Evolutionary conservation across 1,140 invertebrate genomes (phyloP), one percentile per base, ranked within the genome.

Genomic region (Cotesia chilonis): DNA sequence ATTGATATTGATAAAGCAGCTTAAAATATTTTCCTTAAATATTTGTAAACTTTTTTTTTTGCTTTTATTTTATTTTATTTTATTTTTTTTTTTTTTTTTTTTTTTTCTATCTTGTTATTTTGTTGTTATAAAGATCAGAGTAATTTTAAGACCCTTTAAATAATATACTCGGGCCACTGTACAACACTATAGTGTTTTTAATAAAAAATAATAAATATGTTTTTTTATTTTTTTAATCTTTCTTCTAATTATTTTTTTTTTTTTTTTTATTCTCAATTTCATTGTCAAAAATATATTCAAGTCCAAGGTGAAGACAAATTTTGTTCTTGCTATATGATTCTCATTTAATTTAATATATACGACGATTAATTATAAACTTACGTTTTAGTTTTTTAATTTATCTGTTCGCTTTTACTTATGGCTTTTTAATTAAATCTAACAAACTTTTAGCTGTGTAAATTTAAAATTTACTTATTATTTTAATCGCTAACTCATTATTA

Each of bases 241-340:
- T 47, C 41, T 47, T 47, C 3, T 28, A 28, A 28, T 28, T 68
- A 47, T 9, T 76, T 78, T 17, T 74, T 76, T 78, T 74, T 76
- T 78, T 14, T 74, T 75, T 70, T 77, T 79, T 71, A 71, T 72
- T 71, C 17, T 74, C 79, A 78, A 71, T 79, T 78, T 71, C 51
- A 41, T 70, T 74, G 76, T 83, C 80, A 74, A 85, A 85, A 85
- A 85, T 84, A 84, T 84, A 85, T 84, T 84, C 84, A 81, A 82
- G 77, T 83, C 80, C 75, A 74, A 83, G 78, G 78, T 76, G 76
- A 81, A 80, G 77, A 82, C 75, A 74, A 78, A 82, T 78, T 78
- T 80, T 75, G 66, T 75, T 74, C 47, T 59, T 61, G 59, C 72
- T 75, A 71, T 77, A 74, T 79, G 41, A 70, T 74, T 68, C 37